Percentiles rank a stretch among this genome's conserved stretches.
phyloP scores from a whole-genome alignment of 2,113 vertebrate genomes.

The Xyrauchen texanus region DNA sequence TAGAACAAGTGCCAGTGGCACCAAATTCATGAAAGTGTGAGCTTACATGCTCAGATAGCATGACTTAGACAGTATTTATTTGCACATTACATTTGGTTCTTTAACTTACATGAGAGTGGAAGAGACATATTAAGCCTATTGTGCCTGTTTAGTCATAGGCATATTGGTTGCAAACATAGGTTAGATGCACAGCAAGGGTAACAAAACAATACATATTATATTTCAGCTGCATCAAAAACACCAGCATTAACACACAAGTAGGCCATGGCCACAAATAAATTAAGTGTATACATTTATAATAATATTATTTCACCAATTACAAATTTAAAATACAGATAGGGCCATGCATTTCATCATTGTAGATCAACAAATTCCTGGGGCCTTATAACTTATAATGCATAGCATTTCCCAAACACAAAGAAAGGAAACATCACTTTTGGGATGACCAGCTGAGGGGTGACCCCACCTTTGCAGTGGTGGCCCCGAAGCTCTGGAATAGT shows the following conservation, averaged over 20 bases:
- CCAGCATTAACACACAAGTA: not conserved
- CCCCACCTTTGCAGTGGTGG: no score
- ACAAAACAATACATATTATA: no score
- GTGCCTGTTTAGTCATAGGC: not conserved
- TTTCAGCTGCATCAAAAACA: no score
- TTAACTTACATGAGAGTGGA: not conserved
- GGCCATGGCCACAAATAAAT: not conserved
- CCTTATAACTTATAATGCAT: conserved; percentile 6
- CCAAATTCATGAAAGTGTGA: not conserved
- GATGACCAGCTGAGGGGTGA: not conserved
- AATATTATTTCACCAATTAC: not conserved
- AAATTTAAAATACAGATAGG: no score
- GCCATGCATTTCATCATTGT: not conserved
- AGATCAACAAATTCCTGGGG: not conserved
- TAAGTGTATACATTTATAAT: not conserved
- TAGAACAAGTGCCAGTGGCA: conserved; percentile 42
- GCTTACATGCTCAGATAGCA: not conserved
- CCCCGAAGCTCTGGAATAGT: no score
- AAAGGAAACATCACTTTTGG: conserved; percentile 22
- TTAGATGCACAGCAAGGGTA: not conserved
- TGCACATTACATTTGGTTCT: not conserved
- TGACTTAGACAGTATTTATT: not conserved
- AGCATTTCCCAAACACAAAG: conserved; percentile 7
- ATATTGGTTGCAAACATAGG: not conserved
- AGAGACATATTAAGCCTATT: not conserved